A percentile compares a stretch with the other conserved stretches of the same genome.
phyloP scores from a whole-genome alignment of 2,888 invertebrate species.

The Drosophila fungiperda region DNA sequence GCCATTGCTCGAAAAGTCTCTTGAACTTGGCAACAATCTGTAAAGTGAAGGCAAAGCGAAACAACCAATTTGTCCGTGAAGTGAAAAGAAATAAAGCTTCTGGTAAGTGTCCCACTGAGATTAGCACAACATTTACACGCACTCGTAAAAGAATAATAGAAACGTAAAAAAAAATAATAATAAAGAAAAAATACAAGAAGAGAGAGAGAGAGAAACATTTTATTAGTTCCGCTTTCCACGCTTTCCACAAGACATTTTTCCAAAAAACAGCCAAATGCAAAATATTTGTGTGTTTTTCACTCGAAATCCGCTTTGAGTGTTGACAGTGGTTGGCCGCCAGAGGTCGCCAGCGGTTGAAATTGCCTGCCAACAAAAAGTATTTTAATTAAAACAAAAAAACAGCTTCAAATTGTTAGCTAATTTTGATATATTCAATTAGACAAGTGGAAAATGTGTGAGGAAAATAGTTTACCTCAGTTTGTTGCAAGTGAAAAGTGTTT shows the following conservation, averaged over 20 bases:
- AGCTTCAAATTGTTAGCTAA: conserved; percentile 18
- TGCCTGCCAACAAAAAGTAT: conserved; percentile 12
- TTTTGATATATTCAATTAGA: conserved; percentile 24
- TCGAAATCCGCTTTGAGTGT: conserved; percentile 50
- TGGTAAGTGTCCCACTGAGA: conserved; percentile 35
- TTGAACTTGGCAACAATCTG: not conserved
- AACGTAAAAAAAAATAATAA: not conserved
- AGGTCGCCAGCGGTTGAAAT: conserved; percentile 46
- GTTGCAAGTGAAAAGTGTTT: conserved; percentile 11
- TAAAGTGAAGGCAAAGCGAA: conserved; percentile 7
- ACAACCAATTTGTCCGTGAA: conserved; percentile 53
- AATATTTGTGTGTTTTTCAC: conserved; percentile 50
- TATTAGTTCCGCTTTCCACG: conserved; percentile 58
- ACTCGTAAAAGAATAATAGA: conserved; percentile 13
- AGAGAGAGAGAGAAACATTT: conserved; percentile 8
- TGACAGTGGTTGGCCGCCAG: conserved; percentile 25
- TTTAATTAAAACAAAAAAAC: conserved; percentile 27
- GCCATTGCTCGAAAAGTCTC: not conserved
- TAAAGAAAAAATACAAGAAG: not conserved
- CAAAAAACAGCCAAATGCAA: conserved; percentile 38
- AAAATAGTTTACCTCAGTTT: conserved; percentile 2
- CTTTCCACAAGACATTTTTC: conserved; percentile 39
- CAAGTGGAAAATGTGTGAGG: conserved; percentile 33
- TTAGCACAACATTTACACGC: conserved; percentile 29
- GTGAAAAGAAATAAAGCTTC: conserved; percentile 29